Evolutionary conservation across 1,140 invertebrate species (phyloP), one percentile per base, ranked within the genome.

Genomic region (Hermetia illucens): DNA sequence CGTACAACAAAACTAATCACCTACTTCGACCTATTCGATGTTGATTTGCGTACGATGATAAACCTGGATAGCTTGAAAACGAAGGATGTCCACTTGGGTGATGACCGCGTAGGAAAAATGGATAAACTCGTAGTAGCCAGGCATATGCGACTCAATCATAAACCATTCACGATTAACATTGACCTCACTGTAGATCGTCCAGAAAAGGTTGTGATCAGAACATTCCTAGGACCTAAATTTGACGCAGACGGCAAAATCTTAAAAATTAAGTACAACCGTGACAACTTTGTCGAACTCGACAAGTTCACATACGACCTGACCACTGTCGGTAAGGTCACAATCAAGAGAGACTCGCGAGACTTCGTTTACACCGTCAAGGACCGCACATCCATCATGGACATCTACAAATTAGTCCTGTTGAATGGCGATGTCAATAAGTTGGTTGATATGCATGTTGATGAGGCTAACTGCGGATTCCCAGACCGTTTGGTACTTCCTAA

Each of bases 401-500:
- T 39, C 19, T 33, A 20, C 18, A n/a, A 33, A 12, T n/a, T 32
- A 33, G 30, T 33, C 5, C 55, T 37, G 38, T n/a, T n/a, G n/a
- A n/a, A n/a, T n/a, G n/a, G n/a, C n/a, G 35, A 56, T 43, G 47
- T 49, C 17, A 56, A 65, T 42, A 52, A 64, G 19, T 52, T 52
- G 16, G 15, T 53, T 21, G 54, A 63, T 37, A 59, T 58, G 54
- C n/a, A n/a, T n/a, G 55, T 53, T n/a, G 52, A 61, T 34, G 52
- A 54, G 15, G 54, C 52, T 32, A 66, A 61, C 41, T 64, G 62
- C n/a, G n/a, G n/a, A n/a, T 64, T 70, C 52, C 74, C 74, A 2
- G 55, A 67, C 16, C 64, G 70, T 29, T 53, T 76, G 5, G 53
- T 77, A 20, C 46, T 80, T 27, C 75, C 77, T 19, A 75, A 65